A percentile compares a stretch with the other conserved stretches of the same genome.
Evolutionary conservation across 2,888 invertebrate species (phyloP).

Genomic region (Pandemis heparana): DNA sequence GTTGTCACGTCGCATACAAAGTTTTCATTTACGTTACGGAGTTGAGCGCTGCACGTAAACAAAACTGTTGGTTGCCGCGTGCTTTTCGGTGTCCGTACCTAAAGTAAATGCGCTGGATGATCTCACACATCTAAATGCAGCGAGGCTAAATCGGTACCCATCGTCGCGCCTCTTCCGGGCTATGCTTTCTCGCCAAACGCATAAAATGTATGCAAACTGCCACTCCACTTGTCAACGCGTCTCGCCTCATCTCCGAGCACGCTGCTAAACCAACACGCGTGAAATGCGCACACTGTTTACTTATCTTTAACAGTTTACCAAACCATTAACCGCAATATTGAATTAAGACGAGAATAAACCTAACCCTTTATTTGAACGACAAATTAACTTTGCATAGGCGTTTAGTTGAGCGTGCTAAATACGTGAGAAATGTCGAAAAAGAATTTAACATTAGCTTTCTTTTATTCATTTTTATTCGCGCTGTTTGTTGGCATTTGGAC

Average conservation of each 20-base stretch:
- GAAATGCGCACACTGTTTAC: slow-evolving; percentile 68
- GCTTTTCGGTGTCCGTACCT: slow-evolving; percentile 47
- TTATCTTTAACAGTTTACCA: slow-evolving; percentile 66
- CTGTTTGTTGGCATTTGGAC: neutral
- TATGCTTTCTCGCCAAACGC: slow-evolving; percentile 77
- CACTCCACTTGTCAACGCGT: slow-evolving; percentile 74
- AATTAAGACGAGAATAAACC: slow-evolving; percentile 54
- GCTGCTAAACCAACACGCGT: slow-evolving; percentile 65
- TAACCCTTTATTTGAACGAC: slow-evolving; percentile 49
- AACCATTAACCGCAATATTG: slow-evolving; percentile 64
- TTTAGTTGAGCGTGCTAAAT: slow-evolving; percentile 23
- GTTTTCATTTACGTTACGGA: slow-evolving; percentile 37
- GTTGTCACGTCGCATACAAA: slow-evolving; percentile 36
- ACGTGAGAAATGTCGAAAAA: slow-evolving; percentile 3
- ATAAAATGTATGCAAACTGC: slow-evolving; percentile 77
- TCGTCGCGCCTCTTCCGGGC: slow-evolving; percentile 74
- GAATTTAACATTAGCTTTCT: slow-evolving; percentile 15
- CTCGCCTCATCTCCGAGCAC: slow-evolving; percentile 58
- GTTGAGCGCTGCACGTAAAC: slow-evolving; percentile 33
- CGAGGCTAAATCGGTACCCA: slow-evolving; percentile 76
- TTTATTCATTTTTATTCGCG: neutral
- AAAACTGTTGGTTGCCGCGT: slow-evolving; percentile 43
- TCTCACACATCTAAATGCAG: slow-evolving; percentile 80
- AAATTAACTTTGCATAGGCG: slow-evolving; percentile 45
- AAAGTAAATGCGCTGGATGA: slow-evolving; percentile 70